These are phyloP conservation scores for Gorsachius magnificus DNA, from an alignment of 2,797 vertebrate genomes.

Conservation along the genomic window DNA sequence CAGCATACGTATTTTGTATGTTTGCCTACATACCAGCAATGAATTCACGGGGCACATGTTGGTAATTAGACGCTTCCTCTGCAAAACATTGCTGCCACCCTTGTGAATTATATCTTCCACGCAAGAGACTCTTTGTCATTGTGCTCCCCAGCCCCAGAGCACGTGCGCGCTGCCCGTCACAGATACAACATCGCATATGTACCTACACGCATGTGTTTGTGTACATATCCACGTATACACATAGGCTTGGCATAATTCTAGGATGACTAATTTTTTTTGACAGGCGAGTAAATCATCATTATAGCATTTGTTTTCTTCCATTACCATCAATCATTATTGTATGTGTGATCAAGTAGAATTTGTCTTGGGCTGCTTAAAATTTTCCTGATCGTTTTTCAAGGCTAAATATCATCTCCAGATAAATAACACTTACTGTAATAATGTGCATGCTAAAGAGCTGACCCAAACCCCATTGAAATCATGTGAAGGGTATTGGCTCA, in stretches of 20 bases:
- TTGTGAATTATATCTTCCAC: not conserved
- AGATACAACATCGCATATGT: not conserved
- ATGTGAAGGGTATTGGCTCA: not conserved
- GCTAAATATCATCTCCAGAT: constrained; percentile 37
- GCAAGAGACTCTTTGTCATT: not conserved
- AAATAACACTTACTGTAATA: constrained; percentile 3
- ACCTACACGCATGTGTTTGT: not conserved
- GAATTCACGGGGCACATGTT: not conserved
- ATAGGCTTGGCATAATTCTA: not conserved
- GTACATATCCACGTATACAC: not conserved
- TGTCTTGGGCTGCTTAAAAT: constrained; percentile 51
- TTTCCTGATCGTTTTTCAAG: constrained; percentile 31
- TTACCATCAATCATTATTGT: constrained; percentile 58
- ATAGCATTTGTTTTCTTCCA: constrained; percentile 49
- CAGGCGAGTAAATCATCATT: constrained; percentile 50
- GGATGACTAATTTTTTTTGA: constrained; percentile 46
- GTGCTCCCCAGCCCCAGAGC: not conserved
- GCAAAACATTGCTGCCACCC: not conserved
- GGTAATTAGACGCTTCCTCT: not conserved
- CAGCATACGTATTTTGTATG: not conserved
- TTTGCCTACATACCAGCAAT: rapidly evolving
- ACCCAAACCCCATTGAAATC: not conserved
- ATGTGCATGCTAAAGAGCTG: not conserved
- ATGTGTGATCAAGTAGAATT: constrained; percentile 41
- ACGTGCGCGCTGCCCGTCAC: rapidly evolving